Percentiles rank a stretch among this genome's conserved stretches.
Evolutionary conservation across 2,113 vertebrate species (phyloP).

Genomic region (Hypomesus transpacificus): DNA sequence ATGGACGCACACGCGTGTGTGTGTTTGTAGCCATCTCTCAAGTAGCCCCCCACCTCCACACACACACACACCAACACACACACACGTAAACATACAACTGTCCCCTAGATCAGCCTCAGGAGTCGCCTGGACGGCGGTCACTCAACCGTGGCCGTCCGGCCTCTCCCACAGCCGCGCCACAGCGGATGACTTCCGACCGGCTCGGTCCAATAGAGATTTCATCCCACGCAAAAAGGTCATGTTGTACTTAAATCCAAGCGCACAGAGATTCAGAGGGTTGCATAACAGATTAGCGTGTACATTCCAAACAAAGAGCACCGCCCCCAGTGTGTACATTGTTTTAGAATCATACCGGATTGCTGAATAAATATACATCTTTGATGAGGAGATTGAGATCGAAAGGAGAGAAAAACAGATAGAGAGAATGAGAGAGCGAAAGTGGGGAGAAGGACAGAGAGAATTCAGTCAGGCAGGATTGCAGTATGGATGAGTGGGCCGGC

Average conservation of each 20-base stretch:
- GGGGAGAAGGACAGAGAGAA: not conserved
- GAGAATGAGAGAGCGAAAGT: not conserved
- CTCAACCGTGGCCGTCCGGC: constrained; percentile 48
- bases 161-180: constrained; percentile 38
- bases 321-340: constrained; percentile 33
- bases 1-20: not conserved
- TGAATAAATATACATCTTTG: constrained; percentile 36
- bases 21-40: constrained; percentile 2
- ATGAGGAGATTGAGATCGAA: constrained; percentile 41
- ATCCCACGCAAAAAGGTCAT: constrained; percentile 38
- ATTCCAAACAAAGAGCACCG: constrained; percentile 53
- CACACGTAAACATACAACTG: not conserved
- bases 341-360: constrained; percentile 45
- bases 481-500: constrained; percentile 11
- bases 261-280: constrained; percentile 46
- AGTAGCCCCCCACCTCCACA: not conserved
- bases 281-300: constrained; percentile 39
- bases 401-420: constrained; percentile 33
- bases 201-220: constrained; percentile 43
- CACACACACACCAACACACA: constrained; percentile 3
- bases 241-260: constrained; percentile 52
- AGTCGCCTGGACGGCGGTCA: constrained; percentile 44
- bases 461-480: constrained; percentile 26
- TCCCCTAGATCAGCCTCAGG: constrained; percentile 16
- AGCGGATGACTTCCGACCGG: constrained; percentile 40